These are phyloP conservation scores for Mellivora capensis DNA, from an alignment of 2,113 vertebrate genomes.

Conservation along the genomic window DNA sequence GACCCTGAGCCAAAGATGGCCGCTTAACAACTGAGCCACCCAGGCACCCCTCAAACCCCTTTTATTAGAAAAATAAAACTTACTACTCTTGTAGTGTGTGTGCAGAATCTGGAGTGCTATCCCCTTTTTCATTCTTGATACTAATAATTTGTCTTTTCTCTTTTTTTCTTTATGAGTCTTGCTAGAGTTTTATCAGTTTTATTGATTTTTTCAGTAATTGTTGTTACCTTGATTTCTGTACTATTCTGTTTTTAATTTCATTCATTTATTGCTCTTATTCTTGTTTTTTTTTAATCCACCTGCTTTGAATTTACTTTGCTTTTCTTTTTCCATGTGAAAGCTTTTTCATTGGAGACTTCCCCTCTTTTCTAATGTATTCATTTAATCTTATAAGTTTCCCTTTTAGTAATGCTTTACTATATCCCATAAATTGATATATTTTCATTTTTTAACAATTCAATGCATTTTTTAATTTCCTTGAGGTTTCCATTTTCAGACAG, in stretches of 20 bases:
- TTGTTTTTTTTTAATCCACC: not conserved
- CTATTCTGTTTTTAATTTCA: not conserved
- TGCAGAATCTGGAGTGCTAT: not conserved
- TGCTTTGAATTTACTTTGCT: not conserved
- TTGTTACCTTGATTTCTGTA: not conserved
- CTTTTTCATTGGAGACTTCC: not conserved
- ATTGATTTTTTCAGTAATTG: no score
- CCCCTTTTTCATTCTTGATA: not conserved
- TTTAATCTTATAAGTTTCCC: not conserved
- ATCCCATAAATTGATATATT: not conserved
- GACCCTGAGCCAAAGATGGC: no score
- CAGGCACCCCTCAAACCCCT: not conserved
- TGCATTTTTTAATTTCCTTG: not conserved
- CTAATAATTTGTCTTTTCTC: not conserved
- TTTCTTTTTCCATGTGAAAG: not conserved
- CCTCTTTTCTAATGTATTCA: not conserved
- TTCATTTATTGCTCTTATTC: not conserved
- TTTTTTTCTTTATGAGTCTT: not conserved
- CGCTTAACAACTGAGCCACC: no score
- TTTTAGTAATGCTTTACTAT: not conserved
- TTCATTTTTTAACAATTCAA: not conserved
- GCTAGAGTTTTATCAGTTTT: not conserved
- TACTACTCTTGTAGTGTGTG: not conserved
- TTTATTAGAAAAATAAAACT: not conserved
- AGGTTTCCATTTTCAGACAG: not conserved